Evolutionary conservation across 2,888 invertebrate species (phyloP).

Genomic region (Candidula unifasciata): DNA sequence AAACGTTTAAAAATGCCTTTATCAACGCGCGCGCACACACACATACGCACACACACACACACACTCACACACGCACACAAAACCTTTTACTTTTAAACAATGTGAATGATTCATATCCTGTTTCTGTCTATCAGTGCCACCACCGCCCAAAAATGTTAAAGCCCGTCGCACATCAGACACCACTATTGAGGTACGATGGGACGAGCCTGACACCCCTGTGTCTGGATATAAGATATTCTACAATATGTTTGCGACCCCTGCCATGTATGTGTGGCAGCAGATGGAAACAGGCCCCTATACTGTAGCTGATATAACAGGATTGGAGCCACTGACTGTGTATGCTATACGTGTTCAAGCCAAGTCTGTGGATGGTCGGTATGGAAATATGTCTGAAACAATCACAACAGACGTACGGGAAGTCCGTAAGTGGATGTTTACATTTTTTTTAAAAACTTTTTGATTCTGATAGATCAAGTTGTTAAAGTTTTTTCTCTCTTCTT

Average conservation of each 20-base stretch:
- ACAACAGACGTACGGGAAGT: slow-evolving; percentile 56
- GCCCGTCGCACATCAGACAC: slow-evolving; percentile 96
- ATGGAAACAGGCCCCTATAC: slow-evolving; percentile 72
- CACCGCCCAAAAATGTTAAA: slow-evolving; percentile 94
- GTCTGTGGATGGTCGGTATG: slow-evolving; percentile 72
- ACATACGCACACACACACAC: too few relatives aligned
- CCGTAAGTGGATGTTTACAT: slow-evolving; percentile 53
- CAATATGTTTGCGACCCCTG: slow-evolving; percentile 66
- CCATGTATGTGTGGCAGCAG: slow-evolving; percentile 73
- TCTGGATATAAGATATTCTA: slow-evolving; percentile 75
- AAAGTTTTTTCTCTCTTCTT: too few relatives aligned
- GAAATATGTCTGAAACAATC: slow-evolving; percentile 71
- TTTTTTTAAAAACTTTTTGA: background rate
- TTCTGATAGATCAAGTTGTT: too few relatives aligned
- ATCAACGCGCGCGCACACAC: too few relatives aligned
- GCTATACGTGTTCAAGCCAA: slow-evolving; percentile 73
- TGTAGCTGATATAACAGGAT: slow-evolving; percentile 68
- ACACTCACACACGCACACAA: too few relatives aligned
- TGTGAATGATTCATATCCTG: background rate
- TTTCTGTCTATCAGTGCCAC: slow-evolving; percentile 85
- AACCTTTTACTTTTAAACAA: background rate
- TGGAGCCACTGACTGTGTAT: slow-evolving; percentile 70
- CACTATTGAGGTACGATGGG: slow-evolving; percentile 86
- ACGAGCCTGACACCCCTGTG: slow-evolving; percentile 80
- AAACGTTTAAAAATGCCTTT: too few relatives aligned